Evolutionary conservation across 2,797 vertebrate genomes (phyloP), one percentile per base, ranked within the genome.

Genomic region (Kryptolebias ocellatus): DNA sequence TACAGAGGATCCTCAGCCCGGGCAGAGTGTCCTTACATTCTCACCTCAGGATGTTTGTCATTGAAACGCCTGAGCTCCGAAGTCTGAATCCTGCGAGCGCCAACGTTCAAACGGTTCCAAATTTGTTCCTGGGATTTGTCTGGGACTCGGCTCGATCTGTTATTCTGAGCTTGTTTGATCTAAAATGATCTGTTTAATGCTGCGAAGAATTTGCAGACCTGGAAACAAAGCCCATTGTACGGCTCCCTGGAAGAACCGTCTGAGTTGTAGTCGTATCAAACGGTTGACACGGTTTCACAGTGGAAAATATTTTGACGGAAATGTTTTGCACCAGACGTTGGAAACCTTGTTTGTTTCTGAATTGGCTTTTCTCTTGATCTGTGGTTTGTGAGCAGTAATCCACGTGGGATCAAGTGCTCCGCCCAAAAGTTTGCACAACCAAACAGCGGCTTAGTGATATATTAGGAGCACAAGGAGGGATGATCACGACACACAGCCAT

Each of bases 1-100:
- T 12, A 37, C n/a, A 37, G n/a, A 15, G 37, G 39, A 39, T 12
- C n/a, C 12, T 76, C 50, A 15, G n/a, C 28, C 18, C 2, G 3
- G 39, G 39, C 37, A 51, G 28, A 29, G 54, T 71, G 44, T 67
- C 79, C 85, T 86, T 74, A 83, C 72, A 77, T 85, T 80, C 74
- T 64, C 55, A 70, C 60, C 64, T 62, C 57, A 61, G 24, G 53
- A 72, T 79, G 64, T 86, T 76, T 77, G 63, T 66, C 56, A 61
- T 72, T 75, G 56, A 70, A 76, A 24, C 11, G 20, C 24, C 18
- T 11, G 6, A 49, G 14, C 16, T 39, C 31, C 20, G 20, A 42
- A 24, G 20, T 52, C 20, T 14, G 10, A 51, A 61, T 29, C 18
- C 5, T 51, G 18, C 12, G 20, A 42, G 20, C 4, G 4, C 3